phyloP scores from a whole-genome alignment of 2,797 vertebrate species.

The Anas bernieri region DNA sequence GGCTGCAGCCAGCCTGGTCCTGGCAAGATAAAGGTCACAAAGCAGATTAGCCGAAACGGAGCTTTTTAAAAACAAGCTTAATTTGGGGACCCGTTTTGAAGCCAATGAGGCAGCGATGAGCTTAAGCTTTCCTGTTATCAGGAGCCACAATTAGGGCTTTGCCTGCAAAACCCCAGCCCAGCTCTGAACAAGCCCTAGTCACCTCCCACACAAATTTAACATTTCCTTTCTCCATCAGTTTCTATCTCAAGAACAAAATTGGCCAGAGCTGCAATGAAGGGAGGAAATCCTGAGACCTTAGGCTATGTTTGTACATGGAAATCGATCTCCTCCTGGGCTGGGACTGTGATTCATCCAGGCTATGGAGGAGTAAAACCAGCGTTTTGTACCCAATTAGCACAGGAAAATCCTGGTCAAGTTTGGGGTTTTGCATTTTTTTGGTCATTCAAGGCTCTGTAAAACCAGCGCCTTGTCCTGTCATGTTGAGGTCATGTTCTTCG shows the following conservation, averaged over 20 bases:
- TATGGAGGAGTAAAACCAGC: neutral
- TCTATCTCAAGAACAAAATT: constrained; percentile 6
- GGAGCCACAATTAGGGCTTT: neutral
- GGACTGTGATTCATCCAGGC: neutral
- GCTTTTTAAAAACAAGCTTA: neutral
- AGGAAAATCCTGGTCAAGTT: neutral
- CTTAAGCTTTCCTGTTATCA: neutral
- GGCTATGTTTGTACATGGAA: neutral
- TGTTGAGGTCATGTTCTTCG: neutral
- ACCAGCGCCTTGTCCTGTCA: neutral
- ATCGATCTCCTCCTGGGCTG: neutral
- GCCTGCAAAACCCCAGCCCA: neutral
- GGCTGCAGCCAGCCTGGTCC: neutral
- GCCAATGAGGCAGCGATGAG: neutral
- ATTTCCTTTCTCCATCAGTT: constrained; percentile 19
- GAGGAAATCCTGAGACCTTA: constrained; percentile 31
- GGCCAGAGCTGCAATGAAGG: neutral
- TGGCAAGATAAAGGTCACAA: neutral
- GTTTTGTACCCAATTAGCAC: neutral
- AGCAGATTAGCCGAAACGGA: neutral
- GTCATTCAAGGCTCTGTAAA: neutral
- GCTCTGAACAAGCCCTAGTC: neutral
- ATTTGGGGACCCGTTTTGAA: neutral
- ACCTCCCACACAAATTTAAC: constrained; percentile 1
- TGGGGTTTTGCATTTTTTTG: neutral